Evolutionary conservation across 2,888 invertebrate species (phyloP).

Genomic region (Cartodere bifasciata): DNA sequence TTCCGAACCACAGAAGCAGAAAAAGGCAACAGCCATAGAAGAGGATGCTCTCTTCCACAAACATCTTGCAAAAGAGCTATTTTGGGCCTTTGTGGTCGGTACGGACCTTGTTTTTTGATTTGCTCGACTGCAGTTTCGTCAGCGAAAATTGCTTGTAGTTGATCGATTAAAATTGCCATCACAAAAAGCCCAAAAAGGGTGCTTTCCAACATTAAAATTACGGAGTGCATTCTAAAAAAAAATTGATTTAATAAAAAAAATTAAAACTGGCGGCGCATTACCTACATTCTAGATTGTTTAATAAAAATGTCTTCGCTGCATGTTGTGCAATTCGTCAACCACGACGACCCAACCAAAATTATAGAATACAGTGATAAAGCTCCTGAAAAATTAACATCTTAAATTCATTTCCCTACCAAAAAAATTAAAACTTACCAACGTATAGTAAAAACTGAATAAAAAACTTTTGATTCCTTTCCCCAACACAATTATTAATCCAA

Average conservation of each 20-base stretch:
- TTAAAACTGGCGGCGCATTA: slow-evolving; percentile 15
- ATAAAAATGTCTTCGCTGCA: slow-evolving; percentile 51
- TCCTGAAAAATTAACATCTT: slow-evolving; percentile 23
- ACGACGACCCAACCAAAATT: slow-evolving; percentile 55
- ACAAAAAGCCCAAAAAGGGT: slow-evolving; percentile 81
- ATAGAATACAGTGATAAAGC: slow-evolving; percentile 53
- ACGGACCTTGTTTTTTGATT: slow-evolving; percentile 53
- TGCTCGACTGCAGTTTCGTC: slow-evolving; percentile 79
- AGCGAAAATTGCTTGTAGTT: slow-evolving; percentile 68
- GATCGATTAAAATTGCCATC: slow-evolving; percentile 73
- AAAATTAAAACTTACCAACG: slow-evolving; percentile 37
- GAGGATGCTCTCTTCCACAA: slow-evolving; percentile 61
- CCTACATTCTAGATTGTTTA: slow-evolving; percentile 65
- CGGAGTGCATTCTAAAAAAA: slow-evolving; percentile 62
- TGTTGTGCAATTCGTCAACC: slow-evolving; percentile 56
- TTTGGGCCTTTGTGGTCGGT: slow-evolving; percentile 48
- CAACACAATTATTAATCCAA: slow-evolving; percentile 90
- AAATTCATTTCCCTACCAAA: neutral
- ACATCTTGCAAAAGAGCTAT: slow-evolving; percentile 61
- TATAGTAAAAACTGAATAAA: slow-evolving; percentile 80
- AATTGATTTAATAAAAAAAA: slow-evolving; percentile 3
- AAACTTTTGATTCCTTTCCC: slow-evolving; percentile 84
- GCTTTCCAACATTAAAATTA: slow-evolving; percentile 68
- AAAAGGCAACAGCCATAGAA: slow-evolving; percentile 62
- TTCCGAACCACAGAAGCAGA: slow-evolving; percentile 35